phyloP scores from a whole-genome alignment of 2,888 invertebrate species.

The Melieria picta region DNA sequence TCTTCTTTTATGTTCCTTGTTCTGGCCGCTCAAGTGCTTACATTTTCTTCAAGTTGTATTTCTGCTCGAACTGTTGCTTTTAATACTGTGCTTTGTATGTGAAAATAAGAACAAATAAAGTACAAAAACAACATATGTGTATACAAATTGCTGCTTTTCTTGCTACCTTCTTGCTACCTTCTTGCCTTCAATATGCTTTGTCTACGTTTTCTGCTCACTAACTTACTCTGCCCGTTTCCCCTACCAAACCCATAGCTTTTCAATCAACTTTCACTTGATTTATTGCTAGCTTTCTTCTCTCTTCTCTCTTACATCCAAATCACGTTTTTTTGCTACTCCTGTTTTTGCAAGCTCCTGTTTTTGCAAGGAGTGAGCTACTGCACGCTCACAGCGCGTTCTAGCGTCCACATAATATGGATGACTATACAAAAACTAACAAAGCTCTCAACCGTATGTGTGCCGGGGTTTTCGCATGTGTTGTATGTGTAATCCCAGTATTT shows the following conservation, averaged over 20 bases:
- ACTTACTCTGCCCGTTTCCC: not conserved
- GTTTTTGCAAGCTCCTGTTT: not conserved
- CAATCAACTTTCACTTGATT: conserved; percentile 28
- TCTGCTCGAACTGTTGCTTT: too few relatives aligned
- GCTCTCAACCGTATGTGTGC: not conserved
- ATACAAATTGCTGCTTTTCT: not conserved
- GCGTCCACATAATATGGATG: too few relatives aligned
- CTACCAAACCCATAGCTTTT: not conserved
- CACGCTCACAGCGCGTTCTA: too few relatives aligned
- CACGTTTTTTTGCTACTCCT: not conserved
- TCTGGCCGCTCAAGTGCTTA: too few relatives aligned
- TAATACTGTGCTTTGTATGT: too few relatives aligned
- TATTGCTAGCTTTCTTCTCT: conserved; percentile 11
- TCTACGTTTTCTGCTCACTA: not conserved
- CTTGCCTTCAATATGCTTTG: not conserved
- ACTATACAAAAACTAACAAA: too few relatives aligned
- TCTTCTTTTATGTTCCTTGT: too few relatives aligned
- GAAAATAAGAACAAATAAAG: too few relatives aligned
- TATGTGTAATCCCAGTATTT: not conserved
- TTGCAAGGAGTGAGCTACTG: too few relatives aligned
- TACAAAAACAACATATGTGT: too few relatives aligned
- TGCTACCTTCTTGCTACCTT: not conserved
- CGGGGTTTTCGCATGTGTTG: not conserved
- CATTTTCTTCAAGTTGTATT: too few relatives aligned
- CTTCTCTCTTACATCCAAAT: not conserved